Percentiles rank a stretch among this genome's conserved stretches.
Evolutionary conservation across 2,797 vertebrate genomes (phyloP).

Genomic region (Ateles fusciceps): DNA sequence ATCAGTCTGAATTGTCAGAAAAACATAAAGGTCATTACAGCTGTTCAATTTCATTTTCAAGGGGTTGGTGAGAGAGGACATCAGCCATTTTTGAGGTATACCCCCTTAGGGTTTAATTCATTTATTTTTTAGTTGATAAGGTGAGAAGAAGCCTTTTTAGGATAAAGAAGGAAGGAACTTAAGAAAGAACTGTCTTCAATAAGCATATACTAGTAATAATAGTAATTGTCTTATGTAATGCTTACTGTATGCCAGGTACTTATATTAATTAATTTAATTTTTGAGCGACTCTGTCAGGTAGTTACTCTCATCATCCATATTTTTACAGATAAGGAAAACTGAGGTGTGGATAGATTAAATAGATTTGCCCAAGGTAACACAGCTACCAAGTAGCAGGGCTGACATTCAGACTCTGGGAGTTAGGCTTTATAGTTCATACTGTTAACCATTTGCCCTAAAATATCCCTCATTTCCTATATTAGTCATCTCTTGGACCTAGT

Average conservation of each 20-base stretch:
- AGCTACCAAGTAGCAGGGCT: not conserved
- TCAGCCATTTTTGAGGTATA: not conserved
- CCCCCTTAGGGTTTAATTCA: not conserved
- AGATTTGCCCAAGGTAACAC: not conserved
- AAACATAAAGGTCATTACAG: conserved; percentile 32
- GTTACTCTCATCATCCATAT: not conserved
- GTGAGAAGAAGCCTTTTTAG: not conserved
- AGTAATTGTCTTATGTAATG: not conserved
- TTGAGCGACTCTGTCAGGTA: not conserved
- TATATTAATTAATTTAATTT: not conserved
- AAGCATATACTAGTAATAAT: not conserved
- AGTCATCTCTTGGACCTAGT: not conserved
- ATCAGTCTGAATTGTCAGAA: not conserved
- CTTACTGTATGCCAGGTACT: not conserved
- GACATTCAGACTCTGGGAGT: not conserved
- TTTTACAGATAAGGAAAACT: not conserved
- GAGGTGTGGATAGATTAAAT: not conserved
- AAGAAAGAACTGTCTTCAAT: not conserved
- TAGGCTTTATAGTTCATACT: not conserved
- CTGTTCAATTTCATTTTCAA: conserved; percentile 11
- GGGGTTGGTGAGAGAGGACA: not conserved
- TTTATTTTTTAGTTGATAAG: not conserved
- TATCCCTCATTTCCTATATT: not conserved
- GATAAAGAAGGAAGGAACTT: not conserved
- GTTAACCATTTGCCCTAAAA: not conserved